Evolutionary conservation across 2,113 vertebrate genomes (phyloP).

Genomic region (Gallinago media): DNA sequence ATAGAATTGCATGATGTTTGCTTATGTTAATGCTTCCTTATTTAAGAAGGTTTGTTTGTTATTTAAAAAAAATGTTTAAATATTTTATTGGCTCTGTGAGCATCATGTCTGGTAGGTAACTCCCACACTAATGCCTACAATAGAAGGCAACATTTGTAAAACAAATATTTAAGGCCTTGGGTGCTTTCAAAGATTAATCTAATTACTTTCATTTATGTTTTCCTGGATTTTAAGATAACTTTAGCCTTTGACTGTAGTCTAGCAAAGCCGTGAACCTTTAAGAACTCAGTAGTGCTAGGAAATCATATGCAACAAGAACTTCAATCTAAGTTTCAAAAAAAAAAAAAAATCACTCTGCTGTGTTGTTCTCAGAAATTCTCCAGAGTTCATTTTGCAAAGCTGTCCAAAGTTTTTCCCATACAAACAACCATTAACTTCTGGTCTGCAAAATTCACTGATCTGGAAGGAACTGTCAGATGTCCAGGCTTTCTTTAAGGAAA

Average conservation of each 20-base stretch:
- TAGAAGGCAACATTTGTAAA: not conserved
- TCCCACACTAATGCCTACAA: not conserved
- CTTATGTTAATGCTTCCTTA: not conserved
- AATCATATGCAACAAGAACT: not conserved
- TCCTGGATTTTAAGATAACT: not conserved
- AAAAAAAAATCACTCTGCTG: not conserved
- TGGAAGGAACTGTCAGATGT: not conserved
- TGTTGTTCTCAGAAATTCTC: not conserved
- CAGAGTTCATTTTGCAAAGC: not conserved
- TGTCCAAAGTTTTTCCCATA: not conserved
- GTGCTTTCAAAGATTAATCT: not conserved
- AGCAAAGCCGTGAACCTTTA: not conserved
- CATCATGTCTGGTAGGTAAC: not conserved
- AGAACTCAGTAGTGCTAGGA: not conserved
- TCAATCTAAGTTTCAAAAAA: not conserved
- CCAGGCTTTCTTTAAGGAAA: not conserved
- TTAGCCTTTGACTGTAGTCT: not conserved
- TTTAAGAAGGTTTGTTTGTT: not conserved
- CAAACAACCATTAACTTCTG: not conserved
- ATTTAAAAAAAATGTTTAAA: not conserved
- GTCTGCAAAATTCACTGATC: not conserved
- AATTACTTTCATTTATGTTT: not conserved
- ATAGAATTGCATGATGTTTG: not conserved
- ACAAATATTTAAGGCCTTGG: not conserved
- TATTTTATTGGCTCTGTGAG: not conserved